Evolutionary conservation across 2,113 vertebrate genomes (phyloP), one percentile per base, ranked within the genome.

Genomic region (Sander vitreus): DNA sequence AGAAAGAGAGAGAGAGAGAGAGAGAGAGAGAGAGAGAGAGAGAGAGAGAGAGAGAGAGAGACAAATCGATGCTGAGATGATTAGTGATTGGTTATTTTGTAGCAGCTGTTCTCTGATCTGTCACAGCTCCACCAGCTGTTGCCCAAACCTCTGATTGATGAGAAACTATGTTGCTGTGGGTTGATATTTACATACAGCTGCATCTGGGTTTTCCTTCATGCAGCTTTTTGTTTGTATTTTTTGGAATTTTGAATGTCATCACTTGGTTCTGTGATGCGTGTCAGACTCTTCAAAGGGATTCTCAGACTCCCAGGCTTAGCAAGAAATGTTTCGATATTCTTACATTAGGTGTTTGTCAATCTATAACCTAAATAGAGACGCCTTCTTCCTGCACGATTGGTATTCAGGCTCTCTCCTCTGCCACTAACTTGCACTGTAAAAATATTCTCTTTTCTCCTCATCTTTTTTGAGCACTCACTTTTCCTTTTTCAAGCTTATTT

Each of bases 91-190:
- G 54, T 45, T n/a, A 27, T 57, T 73, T 25, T 19, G 11, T 2
- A 64, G 68, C 78, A 65, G 68, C 68, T 64, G 57, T 59, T 54
- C 47, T 67, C 30, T 58, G 66, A 65, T 58, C 36, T 19, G 60
- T 36, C 50, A 33, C 14, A 14, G 60, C 51, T 43, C 23, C 39
- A 27, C 43, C 77, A 80, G 78, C 78, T 81, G 72, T 45, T 76
- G 55, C 2, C 48, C 33, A 18, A 23, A 50, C 62, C 9, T 74
- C 54, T 47, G 70, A 58, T 39, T 64, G 77, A 78, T 80, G 45
- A 25, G 45, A 19, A 25, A 58, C 19, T 4, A 30, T 19, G 67
- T 36, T 72, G 65, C n/a, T 39, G 21, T 8, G 21, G 9, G n/a
- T 25, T 47, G 12, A 39, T 51, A 53, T 67, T 30, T 45, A 25